Evolutionary conservation across 2,888 invertebrate species (phyloP).

Genomic region (Nectonema munidae): DNA sequence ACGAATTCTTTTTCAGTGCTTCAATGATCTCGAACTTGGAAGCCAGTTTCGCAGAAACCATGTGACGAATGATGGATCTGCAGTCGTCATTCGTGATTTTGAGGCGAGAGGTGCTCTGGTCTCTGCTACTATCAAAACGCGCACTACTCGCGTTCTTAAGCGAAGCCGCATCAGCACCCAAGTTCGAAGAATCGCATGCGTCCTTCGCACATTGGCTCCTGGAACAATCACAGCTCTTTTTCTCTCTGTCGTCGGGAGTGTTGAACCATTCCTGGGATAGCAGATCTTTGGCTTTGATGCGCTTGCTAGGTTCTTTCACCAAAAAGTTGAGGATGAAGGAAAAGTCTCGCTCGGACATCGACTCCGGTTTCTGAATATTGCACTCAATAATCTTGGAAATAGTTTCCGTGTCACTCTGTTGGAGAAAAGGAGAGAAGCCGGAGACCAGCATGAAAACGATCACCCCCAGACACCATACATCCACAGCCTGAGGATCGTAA

Average conservation of each 20-base stretch:
- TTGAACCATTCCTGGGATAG: conserved; percentile 43
- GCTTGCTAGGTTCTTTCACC: conserved; percentile 56
- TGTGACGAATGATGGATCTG: conserved; percentile 57
- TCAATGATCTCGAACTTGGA: conserved; percentile 66
- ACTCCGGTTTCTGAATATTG: too few species aligned
- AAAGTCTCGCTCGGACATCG: conserved; percentile 18
- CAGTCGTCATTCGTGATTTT: conserved; percentile 67
- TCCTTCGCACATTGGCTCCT: not conserved
- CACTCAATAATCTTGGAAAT: conserved; percentile 98
- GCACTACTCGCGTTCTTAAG: too few species aligned
- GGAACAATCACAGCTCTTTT: not conserved
- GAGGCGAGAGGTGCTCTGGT: conserved; percentile 50
- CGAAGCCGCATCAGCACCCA: not conserved
- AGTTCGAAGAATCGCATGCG: not conserved
- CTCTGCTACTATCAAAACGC: too few species aligned
- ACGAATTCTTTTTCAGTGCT: conserved; percentile 66
- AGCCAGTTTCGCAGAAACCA: conserved; percentile 75
- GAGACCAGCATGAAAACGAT: conserved; percentile 92
- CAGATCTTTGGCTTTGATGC: conserved; percentile 56
- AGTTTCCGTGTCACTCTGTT: conserved; percentile 95
- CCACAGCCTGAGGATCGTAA: conserved; percentile 91
- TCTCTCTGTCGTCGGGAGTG: not conserved
- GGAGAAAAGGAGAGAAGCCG: conserved; percentile 85
- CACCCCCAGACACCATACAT: conserved; percentile 94
- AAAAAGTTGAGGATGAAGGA: conserved; percentile 68